Base-by-base conservation (phyloP, 2,888 invertebrate genomes). In the Chirona hameri region DNA sequence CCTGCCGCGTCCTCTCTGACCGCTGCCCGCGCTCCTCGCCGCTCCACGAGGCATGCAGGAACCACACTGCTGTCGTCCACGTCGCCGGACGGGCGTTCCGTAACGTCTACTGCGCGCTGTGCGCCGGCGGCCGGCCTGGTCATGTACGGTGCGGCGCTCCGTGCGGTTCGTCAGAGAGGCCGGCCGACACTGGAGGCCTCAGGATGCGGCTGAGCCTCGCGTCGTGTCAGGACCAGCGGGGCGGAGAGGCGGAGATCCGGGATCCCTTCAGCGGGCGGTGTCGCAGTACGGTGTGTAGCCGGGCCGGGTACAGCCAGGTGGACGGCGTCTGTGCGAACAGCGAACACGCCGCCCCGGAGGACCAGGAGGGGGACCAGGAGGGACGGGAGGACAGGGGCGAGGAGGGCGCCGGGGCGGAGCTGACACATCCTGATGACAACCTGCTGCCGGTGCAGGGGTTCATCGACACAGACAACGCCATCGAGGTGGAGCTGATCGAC, bases 51-150 rank as follows among this genome's bases (percentile, higher is more conserved):
- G 14, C 55, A 18, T 80, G 80, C 29, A 7, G 21, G 52, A 80
- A 80, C 80, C 80, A 80, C 80, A 80, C 80, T 3, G 80, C 80
- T 27, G 29, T 80, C 15, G 80, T 80, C 27, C 52, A 80, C 80
- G 29, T 21, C 27, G 80, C 18, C 14, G 52, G 80, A 9, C 27
- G 27, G 9, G 15, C 80, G 9, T 80, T 29, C 80, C n/a, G 55
- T 14, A 80, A 80, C 80, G 55, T 80, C 15, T 80, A 80, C 80
- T 80, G 80, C 29, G 52, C 48, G 48, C 80, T 52, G 52, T 80
- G 80, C 52, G 79, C 48, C 48, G 27, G 80, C 18, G 80, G 29
- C 27, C 4, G 52, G 14, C 7, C n/a, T 15, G 18, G 10, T 9
- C 18, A 21, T 12, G 27, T 55, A 18, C 9, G 0, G 0, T 80